Conservation (phyloP, 2,797 vertebrate species). For the Enteromius mattozi region DNA sequence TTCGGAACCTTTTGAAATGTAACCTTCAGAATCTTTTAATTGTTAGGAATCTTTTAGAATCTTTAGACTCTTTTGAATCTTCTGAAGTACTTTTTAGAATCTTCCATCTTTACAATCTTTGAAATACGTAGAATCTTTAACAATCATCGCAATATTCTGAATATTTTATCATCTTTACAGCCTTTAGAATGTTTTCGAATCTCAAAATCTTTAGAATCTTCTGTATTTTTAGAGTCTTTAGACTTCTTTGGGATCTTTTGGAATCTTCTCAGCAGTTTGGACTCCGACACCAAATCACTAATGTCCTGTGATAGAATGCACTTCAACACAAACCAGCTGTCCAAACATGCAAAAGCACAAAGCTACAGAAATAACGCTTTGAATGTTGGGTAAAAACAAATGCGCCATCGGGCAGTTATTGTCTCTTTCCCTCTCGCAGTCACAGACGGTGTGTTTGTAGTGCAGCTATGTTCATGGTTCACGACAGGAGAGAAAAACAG, state of each 20-base stretch:
- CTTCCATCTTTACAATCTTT: neutral
- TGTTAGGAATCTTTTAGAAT: neutral
- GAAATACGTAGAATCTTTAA: neutral
- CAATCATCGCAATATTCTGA: neutral
- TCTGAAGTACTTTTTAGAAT: neutral
- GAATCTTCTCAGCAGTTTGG: conserved; percentile 2
- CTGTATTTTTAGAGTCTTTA: neutral
- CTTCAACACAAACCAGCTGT: neutral
- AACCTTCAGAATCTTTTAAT: neutral
- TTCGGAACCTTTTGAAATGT: neutral
- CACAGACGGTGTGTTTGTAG: conserved; percentile 21
- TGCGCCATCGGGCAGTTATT: neutral
- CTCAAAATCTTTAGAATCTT: neutral
- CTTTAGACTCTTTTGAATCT: neutral
- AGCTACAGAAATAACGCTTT: neutral
- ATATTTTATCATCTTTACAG: neutral
- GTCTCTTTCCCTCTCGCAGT: neutral
- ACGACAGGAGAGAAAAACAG: conserved; percentile 24
- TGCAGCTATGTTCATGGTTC: neutral
- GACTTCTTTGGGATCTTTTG: neutral
- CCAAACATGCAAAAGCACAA: neutral
- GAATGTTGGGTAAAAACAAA: neutral
- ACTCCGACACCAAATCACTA: neutral
- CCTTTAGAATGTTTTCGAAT: neutral
- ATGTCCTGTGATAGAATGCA: neutral